phyloP scores from a whole-genome alignment of 2,797 vertebrate genomes.

The Brotogeris chrysoptera region DNA sequence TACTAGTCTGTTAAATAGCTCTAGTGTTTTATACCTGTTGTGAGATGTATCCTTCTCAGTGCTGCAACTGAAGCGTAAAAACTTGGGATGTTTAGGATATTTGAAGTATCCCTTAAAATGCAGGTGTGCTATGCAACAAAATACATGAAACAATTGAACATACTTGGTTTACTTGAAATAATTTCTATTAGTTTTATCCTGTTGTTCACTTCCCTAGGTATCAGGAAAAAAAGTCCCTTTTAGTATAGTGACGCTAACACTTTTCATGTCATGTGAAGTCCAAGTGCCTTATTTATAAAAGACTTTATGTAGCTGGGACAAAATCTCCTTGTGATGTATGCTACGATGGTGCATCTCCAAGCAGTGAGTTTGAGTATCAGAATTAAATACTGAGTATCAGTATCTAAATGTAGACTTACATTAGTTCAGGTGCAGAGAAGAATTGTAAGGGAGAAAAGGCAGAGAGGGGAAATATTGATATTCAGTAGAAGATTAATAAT shows the following conservation, averaged over 20 bases:
- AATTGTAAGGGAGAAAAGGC: not conserved
- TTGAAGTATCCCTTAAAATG: not conserved
- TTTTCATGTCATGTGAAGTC: not conserved
- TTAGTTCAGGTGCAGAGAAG: not conserved
- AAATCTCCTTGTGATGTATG: not conserved
- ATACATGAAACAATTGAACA: fast-evolving
- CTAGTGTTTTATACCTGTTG: not conserved
- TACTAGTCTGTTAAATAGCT: not conserved
- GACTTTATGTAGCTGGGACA: not conserved
- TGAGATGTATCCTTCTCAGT: not conserved
- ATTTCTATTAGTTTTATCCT: not conserved
- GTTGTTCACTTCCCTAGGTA: not conserved
- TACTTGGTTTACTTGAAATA: not conserved
- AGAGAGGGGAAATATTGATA: not conserved
- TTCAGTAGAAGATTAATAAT: not conserved
- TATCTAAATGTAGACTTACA: not conserved
- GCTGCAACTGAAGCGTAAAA: not conserved
- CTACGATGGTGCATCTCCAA: not conserved
- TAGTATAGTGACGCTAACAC: not conserved
- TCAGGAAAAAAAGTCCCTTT: not conserved
- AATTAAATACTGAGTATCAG: not conserved
- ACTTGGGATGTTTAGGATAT: not conserved
- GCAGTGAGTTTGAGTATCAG: not conserved
- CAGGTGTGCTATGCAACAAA: not conserved
- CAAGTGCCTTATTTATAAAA: not conserved